A percentile compares a stretch with the other conserved stretches of the same genome.
Evolutionary conservation across 2,888 invertebrate species (phyloP).

Genomic region (Matsumyia berberina): DNA sequence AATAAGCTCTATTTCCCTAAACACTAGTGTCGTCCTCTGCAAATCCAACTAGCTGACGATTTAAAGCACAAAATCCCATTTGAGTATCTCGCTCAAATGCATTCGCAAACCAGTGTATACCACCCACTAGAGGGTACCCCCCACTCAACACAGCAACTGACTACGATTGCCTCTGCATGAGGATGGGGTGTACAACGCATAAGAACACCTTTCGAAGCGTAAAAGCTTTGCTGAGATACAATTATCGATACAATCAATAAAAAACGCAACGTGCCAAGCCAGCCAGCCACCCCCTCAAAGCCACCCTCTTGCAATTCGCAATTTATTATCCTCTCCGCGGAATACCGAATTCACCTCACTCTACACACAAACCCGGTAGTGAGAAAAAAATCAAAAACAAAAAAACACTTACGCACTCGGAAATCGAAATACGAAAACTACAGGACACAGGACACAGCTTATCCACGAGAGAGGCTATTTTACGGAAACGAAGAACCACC

Average conservation of each 20-base stretch:
- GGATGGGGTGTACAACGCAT: slow-evolving; percentile 28
- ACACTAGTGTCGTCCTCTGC: slow-evolving; percentile 24
- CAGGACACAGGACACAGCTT: slow-evolving; percentile 30
- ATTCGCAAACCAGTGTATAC: slow-evolving; percentile 17
- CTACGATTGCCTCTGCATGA: too few relatives aligned
- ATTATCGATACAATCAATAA: slow-evolving; percentile 68
- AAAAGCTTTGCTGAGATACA: slow-evolving; percentile 42
- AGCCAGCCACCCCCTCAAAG: slow-evolving; percentile 17
- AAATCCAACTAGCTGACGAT: slow-evolving; percentile 27
- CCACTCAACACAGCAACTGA: background rate
- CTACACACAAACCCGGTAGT: slow-evolving; percentile 17
- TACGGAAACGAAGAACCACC: slow-evolving; percentile 41
- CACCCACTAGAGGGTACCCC: background rate
- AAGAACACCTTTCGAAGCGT: slow-evolving; percentile 39
- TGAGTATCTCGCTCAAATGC: slow-evolving; percentile 40
- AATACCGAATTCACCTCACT: slow-evolving; percentile 51
- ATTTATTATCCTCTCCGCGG: slow-evolving; percentile 44
- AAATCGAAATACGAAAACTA: slow-evolving; percentile 19
- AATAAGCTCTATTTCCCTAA: slow-evolving; percentile 50
- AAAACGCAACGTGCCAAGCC: slow-evolving; percentile 20
- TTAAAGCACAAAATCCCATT: slow-evolving; percentile 49
- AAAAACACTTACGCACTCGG: slow-evolving; percentile 43
- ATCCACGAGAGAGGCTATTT: slow-evolving; percentile 26
- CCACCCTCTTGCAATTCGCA: slow-evolving; percentile 21
- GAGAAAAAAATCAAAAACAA: background rate